phyloP scores from a whole-genome alignment of 1,140 invertebrate genomes.

The Araneus ventricosus region DNA sequence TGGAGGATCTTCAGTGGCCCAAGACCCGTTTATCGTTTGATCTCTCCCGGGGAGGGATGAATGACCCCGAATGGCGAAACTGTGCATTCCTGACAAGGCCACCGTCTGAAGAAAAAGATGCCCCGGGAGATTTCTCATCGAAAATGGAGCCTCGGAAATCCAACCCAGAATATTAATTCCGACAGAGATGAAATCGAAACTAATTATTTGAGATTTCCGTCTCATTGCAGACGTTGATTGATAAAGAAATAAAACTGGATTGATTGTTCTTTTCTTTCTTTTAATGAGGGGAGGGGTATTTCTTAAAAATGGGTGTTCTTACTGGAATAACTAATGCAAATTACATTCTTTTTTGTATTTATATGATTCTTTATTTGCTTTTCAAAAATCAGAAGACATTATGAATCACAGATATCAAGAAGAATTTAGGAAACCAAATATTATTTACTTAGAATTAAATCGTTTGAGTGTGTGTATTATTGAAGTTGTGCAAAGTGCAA shows the following conservation, averaged over 20 bases:
- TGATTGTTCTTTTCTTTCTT: background rate
- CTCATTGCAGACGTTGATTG: background rate
- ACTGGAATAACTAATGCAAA: background rate
- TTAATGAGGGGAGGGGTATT: background rate
- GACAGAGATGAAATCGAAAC: background rate
- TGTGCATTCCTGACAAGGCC: conserved; percentile 44
- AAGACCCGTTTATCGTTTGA: conserved; percentile 44
- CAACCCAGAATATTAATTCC: background rate
- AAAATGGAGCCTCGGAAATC: conserved; percentile 17
- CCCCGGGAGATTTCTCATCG: conserved; percentile 23
- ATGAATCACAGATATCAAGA: too few species aligned
- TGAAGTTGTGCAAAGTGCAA: too few species aligned
- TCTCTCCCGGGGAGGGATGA: conserved; percentile 15
- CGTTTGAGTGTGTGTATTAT: too few species aligned
- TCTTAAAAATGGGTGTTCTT: background rate
- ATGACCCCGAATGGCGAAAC: conserved; percentile 24
- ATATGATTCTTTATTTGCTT: background rate
- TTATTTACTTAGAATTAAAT: too few species aligned
- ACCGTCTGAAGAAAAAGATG: conserved; percentile 7
- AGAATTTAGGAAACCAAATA: too few species aligned
- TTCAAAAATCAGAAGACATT: background rate
- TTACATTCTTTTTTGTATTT: background rate
- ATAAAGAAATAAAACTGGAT: background rate
- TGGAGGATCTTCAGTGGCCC: conserved; percentile 31
- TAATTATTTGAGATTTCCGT: background rate